phyloP scores from a whole-genome alignment of 2,113 vertebrate genomes.

The Sciurus niger region DNA sequence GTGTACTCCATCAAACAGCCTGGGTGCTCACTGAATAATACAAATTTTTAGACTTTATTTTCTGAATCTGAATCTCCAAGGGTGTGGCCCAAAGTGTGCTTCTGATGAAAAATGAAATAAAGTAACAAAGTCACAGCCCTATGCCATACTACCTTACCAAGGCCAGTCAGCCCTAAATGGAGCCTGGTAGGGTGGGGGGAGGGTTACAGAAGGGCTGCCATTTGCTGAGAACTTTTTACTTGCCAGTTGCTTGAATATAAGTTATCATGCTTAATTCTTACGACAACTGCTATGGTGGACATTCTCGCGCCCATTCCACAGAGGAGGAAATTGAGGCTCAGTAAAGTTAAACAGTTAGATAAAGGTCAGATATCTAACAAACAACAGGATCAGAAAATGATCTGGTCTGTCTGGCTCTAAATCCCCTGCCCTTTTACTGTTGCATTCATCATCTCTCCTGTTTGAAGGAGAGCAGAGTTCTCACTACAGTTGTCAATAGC shows the following conservation, averaged over 20 bases:
- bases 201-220: not conserved
- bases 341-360: not conserved
- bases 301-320: not conserved
- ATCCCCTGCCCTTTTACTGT: not conserved
- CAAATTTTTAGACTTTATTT: not conserved
- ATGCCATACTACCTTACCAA: not conserved
- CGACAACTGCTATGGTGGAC: not conserved
- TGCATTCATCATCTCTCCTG: not conserved
- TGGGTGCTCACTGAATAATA: not conserved
- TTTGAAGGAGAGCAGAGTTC: not conserved
- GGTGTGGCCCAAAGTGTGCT: not conserved
- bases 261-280: not conserved
- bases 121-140: not conserved
- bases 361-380: not conserved
- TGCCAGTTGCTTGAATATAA: not conserved
- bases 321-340: constrained; percentile 5
- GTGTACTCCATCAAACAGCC: not conserved
- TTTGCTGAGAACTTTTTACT: not conserved
- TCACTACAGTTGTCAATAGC: accelerated
- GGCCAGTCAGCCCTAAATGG: not conserved
- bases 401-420: not conserved
- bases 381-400: not conserved
- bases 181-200: too few relatives aligned
- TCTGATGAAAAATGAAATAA: not conserved
- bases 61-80: not conserved